Evolutionary conservation across 2,113 vertebrate species (phyloP).

Genomic region (Corythaixoides concolor): DNA sequence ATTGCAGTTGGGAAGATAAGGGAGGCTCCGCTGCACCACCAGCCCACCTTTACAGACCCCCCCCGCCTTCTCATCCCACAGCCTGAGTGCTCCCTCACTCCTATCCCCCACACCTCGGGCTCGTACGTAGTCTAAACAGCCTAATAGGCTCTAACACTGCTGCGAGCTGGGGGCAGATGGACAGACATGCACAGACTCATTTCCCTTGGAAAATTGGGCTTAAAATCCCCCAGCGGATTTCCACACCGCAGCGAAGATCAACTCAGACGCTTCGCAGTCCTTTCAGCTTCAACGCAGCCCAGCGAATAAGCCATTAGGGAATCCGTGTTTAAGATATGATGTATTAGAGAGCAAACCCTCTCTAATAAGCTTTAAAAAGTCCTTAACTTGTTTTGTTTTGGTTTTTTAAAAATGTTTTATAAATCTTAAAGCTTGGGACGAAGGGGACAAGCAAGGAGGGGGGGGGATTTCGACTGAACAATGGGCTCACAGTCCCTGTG

Average conservation of each 20-base stretch:
- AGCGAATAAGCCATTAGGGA: conserved; percentile 11
- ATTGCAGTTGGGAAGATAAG: neutral
- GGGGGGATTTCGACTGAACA: neutral
- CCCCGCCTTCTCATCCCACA: neutral
- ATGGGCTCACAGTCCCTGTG: conserved; percentile 4
- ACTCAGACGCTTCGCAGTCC: conserved; percentile 3
- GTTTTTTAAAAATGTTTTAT: neutral
- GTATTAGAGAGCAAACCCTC: conserved; percentile 6
- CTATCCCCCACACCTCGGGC: neutral
- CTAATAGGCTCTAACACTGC: neutral
- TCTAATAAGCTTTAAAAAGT: conserved; percentile 17
- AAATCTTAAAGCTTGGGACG: neutral
- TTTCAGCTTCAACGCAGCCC: neutral
- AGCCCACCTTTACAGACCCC: neutral
- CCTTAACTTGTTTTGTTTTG: neutral
- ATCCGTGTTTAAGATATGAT: neutral
- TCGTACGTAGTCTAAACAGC: neutral
- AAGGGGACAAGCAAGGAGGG: neutral
- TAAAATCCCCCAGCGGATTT: conserved; percentile 43
- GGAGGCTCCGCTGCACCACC: neutral
- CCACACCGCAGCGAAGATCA: neutral
- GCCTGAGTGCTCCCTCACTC: neutral
- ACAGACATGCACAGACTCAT: neutral
- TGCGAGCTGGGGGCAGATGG: neutral
- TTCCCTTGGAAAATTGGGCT: neutral